Percentiles rank a stretch among this genome's conserved stretches.
These are phyloP conservation scores for Phocoena sinus DNA, from an alignment of 2,113 vertebrate species.

Conservation along the genomic window DNA sequence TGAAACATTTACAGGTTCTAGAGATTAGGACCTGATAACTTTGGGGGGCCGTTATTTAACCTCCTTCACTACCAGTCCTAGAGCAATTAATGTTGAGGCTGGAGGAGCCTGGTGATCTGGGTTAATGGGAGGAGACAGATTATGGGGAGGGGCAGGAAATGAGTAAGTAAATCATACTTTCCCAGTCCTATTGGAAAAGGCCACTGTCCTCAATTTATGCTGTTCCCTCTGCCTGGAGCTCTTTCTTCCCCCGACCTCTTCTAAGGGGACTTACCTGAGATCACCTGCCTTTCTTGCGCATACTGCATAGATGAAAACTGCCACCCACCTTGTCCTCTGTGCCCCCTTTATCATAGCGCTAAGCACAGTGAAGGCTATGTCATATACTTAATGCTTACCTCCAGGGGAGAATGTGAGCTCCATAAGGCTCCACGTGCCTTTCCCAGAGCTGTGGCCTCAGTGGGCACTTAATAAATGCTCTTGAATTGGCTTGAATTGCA, in stretches of 20 bases:
- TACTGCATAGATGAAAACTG: background rate
- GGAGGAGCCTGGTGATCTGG: background rate
- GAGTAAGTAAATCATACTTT: background rate
- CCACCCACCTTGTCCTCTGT: background rate
- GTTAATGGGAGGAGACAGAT: background rate
- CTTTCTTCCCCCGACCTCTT: background rate
- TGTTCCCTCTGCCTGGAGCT: background rate
- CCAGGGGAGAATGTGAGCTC: background rate
- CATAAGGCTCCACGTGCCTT: background rate
- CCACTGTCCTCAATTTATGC: background rate
- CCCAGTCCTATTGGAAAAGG: background rate
- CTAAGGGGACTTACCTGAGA: background rate
- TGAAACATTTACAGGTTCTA: background rate
- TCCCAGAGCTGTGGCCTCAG: background rate
- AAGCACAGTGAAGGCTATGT: background rate
- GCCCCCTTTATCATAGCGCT: background rate
- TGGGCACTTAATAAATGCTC: background rate
- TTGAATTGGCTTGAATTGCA: too few relatives aligned
- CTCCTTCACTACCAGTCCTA: background rate
- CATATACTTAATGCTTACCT: background rate
- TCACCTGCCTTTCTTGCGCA: background rate
- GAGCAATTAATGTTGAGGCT: background rate
- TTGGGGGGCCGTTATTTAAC: background rate
- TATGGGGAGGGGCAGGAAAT: background rate
- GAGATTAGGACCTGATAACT: background rate